A percentile compares a stretch with the other conserved stretches of the same genome.
Evolutionary conservation across 2,797 vertebrate genomes (phyloP).

Genomic region (Vespertilio murinus): DNA sequence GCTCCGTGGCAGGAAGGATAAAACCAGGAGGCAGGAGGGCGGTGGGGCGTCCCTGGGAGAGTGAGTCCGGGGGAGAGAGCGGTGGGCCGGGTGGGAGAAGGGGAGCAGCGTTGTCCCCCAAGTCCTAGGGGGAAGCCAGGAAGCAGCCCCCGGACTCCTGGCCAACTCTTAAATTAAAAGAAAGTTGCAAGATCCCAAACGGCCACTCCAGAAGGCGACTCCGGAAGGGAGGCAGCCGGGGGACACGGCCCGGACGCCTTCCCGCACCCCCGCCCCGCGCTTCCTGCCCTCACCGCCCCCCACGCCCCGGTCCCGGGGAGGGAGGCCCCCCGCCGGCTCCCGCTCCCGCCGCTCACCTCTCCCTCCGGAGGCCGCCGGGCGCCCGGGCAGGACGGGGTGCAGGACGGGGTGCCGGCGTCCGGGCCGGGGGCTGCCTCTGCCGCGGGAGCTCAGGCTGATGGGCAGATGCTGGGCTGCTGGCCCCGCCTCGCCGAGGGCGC

Average conservation of each 20-base stretch:
- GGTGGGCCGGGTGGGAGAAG: not conserved
- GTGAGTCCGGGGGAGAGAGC: not conserved
- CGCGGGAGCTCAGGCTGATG: not conserved
- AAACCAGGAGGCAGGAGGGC: not conserved
- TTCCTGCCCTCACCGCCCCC: not conserved
- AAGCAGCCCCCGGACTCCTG: not conserved
- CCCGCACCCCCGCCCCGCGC: too few species aligned
- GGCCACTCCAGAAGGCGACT: not conserved
- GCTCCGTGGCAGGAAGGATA: not conserved
- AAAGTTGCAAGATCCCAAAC: not conserved
- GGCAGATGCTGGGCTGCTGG: too few species aligned
- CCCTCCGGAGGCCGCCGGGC: not conserved
- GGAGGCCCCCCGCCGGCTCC: not conserved
- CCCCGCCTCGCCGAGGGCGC: not conserved
- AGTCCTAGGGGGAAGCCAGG: not conserved
- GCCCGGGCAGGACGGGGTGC: not conserved
- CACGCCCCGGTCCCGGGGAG: too few species aligned
- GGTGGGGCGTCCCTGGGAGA: not conserved
- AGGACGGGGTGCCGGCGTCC: not conserved
- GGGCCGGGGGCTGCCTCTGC: not conserved
- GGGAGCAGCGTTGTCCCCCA: not conserved
- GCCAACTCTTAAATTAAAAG: conserved; percentile 35
- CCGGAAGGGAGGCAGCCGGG: not conserved
- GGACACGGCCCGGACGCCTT: not conserved
- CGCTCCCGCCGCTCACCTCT: conserved; percentile 36